These are phyloP conservation scores for Natator depressus DNA, from an alignment of 2,113 vertebrate species.

Conservation along the genomic window DNA sequence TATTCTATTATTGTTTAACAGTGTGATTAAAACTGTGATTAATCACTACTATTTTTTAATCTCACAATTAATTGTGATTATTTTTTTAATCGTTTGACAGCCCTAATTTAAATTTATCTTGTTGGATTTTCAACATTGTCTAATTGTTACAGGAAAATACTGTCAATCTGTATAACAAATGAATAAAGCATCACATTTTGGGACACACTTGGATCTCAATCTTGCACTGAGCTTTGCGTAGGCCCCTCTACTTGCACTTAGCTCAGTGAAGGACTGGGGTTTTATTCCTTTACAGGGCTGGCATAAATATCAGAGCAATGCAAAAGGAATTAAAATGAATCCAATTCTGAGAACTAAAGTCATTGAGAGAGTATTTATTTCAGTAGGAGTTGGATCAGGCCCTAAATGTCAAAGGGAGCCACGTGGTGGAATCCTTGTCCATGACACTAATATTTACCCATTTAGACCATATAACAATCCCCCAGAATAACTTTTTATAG, in stretches of 20 bases:
- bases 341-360: neutral
- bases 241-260: neutral
- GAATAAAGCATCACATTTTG: neutral
- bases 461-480: neutral
- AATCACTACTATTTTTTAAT: no score
- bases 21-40: no score
- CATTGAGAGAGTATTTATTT: neutral
- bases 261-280: neutral
- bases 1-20: no score
- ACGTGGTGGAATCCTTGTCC: neutral
- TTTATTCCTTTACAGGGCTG: neutral
- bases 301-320: neutral
- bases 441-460: neutral
- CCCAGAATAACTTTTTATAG: neutral
- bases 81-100: no score
- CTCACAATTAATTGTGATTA: no score
- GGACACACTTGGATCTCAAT: neutral
- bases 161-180: neutral
- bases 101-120: neutral
- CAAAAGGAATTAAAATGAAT: neutral
- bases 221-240: neutral
- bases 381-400: neutral
- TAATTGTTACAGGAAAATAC: neutral
- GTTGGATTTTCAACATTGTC: neutral
- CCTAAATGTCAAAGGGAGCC: neutral